Conservation (phyloP, 1,140 invertebrate genomes). For the Tetragnatha versicolor region DNA sequence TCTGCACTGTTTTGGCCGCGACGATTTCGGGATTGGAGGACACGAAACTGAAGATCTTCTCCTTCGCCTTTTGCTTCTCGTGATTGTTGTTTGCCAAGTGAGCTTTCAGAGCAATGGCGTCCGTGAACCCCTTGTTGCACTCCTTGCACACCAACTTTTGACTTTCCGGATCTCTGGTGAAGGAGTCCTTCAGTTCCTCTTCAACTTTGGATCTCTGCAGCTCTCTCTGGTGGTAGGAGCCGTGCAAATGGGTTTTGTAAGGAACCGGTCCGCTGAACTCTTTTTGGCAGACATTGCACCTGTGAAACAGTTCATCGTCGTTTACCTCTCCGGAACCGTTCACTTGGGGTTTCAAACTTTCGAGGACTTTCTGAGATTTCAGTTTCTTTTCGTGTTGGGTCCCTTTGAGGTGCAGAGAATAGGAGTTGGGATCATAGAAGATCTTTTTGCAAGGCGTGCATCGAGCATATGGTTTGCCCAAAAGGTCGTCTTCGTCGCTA, state of each 20-base stretch:
- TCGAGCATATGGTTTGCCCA: neutral
- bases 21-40: slow-evolving; percentile 13
- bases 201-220: neutral
- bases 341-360: neutral
- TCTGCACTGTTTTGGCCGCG: neutral
- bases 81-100: slow-evolving; percentile 30
- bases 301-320: neutral
- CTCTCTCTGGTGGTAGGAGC: neutral
- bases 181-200: slow-evolving; percentile 2
- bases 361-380: neutral
- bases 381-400: neutral
- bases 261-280: slow-evolving; percentile 7
- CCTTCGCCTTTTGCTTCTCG: neutral
- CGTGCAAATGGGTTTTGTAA: slow-evolving; percentile 5
- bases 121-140: slow-evolving; percentile 6
- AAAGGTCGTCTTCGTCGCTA: neutral
- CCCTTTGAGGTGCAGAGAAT: neutral
- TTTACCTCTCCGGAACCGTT: neutral
- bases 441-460: neutral
- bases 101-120: neutral
- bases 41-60: neutral
- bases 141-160: slow-evolving; percentile 24
- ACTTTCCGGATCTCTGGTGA: neutral
- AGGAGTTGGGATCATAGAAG: neutral
- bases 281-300: slow-evolving; percentile 3